phyloP scores from a whole-genome alignment of 92 coral and sea anemone species.

The Ricordea florida region DNA sequence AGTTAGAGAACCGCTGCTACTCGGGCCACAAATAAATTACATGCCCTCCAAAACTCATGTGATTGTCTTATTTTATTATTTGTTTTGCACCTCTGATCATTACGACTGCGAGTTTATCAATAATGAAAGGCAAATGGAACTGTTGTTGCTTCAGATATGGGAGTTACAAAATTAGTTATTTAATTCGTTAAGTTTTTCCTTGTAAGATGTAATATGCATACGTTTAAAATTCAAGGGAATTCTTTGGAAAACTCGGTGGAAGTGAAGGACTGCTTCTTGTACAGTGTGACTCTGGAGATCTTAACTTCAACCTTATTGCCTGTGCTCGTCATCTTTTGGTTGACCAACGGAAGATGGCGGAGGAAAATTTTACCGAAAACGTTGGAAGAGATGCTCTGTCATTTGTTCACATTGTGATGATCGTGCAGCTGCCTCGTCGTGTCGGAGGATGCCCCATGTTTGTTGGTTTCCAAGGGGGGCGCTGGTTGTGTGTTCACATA shows the following conservation, averaged over 20 bases:
- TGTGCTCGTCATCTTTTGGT: constrained; percentile 87
- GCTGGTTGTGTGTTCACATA: constrained; percentile 81
- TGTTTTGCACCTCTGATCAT: too few relatives aligned
- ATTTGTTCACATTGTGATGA: constrained; percentile 73
- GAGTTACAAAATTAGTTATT: not conserved
- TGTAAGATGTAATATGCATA: too few relatives aligned
- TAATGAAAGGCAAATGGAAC: not conserved
- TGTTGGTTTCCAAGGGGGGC: constrained; percentile 87
- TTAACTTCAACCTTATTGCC: constrained; percentile 71
- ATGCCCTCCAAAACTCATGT: too few relatives aligned
- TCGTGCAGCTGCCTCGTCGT: constrained; percentile 81
- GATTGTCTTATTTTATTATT: too few relatives aligned
- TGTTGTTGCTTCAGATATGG: not conserved
- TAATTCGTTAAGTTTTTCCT: too few relatives aligned
- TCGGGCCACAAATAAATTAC: too few relatives aligned
- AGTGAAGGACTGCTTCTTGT: constrained; percentile 79
- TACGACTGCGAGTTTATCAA: not conserved
- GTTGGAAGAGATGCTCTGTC: constrained; percentile 2
- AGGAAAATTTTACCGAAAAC: constrained; percentile 34
- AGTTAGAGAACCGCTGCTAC: too few relatives aligned
- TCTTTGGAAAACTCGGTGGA: constrained; percentile 78
- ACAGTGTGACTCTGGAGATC: constrained; percentile 81
- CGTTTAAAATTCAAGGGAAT: constrained; percentile 44
- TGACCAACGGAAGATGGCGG: constrained; percentile 57
- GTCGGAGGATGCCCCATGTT: constrained; percentile 79